phyloP scores from a whole-genome alignment of 2,113 vertebrate genomes.

The Apaloderma vittatum region DNA sequence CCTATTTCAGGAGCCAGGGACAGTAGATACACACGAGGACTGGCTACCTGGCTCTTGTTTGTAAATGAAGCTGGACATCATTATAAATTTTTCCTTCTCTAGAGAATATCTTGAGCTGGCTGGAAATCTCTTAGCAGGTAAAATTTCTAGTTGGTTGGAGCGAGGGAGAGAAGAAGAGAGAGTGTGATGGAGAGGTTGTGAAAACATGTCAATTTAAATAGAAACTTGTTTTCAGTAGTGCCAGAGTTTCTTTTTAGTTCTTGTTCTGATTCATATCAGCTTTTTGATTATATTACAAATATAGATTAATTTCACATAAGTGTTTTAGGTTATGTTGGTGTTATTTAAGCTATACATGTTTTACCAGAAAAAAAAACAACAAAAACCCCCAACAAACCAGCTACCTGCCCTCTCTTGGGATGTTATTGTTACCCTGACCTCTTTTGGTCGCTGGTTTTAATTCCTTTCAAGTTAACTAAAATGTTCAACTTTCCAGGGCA shows the following conservation, averaged over 20 bases:
- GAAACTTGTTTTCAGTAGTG: slow-evolving; percentile 36
- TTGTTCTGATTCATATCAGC: slow-evolving; percentile 63
- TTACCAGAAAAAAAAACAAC: neutral
- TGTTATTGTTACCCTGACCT: neutral
- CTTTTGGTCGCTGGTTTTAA: neutral
- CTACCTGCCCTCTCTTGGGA: slow-evolving; percentile 2
- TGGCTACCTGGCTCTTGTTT: neutral
- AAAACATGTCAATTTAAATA: slow-evolving; percentile 52
- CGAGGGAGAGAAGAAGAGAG: neutral
- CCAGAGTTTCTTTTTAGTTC: slow-evolving; percentile 27
- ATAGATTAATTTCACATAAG: slow-evolving; percentile 32
- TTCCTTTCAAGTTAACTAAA: neutral
- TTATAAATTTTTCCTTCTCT: neutral
- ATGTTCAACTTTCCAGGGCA: neutral
- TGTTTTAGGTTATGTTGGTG: slow-evolving; percentile 22
- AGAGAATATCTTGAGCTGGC: neutral
- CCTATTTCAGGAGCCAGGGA: neutral
- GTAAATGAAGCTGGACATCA: neutral
- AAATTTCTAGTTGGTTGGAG: neutral
- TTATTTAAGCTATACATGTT: slow-evolving; percentile 32
- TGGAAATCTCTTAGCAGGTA: neutral
- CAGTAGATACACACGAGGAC: neutral
- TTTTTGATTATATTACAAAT: slow-evolving; percentile 35
- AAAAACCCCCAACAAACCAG: neutral
- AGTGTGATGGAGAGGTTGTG: slow-evolving; percentile 11